Percentiles rank a stretch among this genome's conserved stretches.
These are phyloP conservation scores for Spinus pinus DNA, from an alignment of 2,797 vertebrate species.

Conservation along the genomic window DNA sequence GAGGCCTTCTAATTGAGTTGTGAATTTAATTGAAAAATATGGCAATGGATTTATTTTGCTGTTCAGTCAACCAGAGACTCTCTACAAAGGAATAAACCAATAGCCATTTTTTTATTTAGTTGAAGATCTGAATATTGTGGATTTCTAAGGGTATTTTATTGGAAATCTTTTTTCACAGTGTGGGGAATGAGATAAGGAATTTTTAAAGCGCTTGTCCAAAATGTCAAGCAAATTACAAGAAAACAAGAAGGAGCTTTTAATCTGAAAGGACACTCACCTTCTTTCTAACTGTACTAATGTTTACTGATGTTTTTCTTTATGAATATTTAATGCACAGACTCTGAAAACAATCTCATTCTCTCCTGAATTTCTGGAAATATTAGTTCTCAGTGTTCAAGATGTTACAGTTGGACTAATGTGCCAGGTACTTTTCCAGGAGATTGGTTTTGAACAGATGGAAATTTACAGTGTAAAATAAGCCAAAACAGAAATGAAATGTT, in stretches of 20 bases:
- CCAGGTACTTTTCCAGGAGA: not conserved
- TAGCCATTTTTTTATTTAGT: not conserved
- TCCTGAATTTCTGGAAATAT: not conserved
- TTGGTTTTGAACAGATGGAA: not conserved
- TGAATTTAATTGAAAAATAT: not conserved
- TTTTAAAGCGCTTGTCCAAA: not conserved
- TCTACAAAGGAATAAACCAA: not conserved
- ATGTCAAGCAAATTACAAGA: not conserved
- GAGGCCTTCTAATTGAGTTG: not conserved
- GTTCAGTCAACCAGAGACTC: not conserved
- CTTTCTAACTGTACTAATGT: not conserved
- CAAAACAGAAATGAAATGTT: not conserved
- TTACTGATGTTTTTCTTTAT: not conserved
- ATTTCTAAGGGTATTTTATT: not conserved
- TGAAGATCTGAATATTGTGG: not conserved
- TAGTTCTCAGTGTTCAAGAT: not conserved
- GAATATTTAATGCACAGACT: not conserved
- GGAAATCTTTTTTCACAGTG: not conserved
- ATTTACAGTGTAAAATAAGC: not conserved
- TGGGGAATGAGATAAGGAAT: not conserved
- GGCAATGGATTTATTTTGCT: not conserved
- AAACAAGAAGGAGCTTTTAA: not conserved
- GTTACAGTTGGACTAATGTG: not conserved
- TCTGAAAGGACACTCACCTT: not conserved
- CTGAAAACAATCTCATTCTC: not conserved